These are phyloP conservation scores for Ophiodon elongatus DNA, from an alignment of 2,113 vertebrate genomes.

Conservation along the genomic window DNA sequence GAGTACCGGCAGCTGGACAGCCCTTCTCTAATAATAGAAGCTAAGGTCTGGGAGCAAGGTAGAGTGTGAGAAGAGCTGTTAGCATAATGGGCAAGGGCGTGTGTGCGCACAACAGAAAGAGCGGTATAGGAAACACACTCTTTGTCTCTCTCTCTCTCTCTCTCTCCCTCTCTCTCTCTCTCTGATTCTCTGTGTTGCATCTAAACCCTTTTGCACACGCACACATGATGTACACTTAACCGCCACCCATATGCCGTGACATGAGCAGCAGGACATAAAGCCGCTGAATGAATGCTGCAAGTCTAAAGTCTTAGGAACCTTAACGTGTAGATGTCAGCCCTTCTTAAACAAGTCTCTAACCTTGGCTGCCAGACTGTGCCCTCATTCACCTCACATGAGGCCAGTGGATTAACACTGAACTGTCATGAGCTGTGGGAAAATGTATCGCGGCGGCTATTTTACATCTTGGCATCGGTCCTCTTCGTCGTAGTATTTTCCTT, in stretches of 20 bases:
- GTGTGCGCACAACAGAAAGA: not conserved
- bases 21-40: constrained; percentile 57
- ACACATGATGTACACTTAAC: constrained; percentile 22
- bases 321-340: constrained; percentile 56
- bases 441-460: not conserved
- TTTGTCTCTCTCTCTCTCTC: constrained; percentile 20
- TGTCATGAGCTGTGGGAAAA: not conserved
- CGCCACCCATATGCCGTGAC: constrained; percentile 11
- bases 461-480: not conserved
- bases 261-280: constrained; percentile 49
- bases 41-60: constrained; percentile 45
- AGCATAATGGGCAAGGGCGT: constrained; percentile 45
- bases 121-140: not conserved
- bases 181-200: constrained; percentile 1
- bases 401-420: constrained; percentile 20
- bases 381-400: constrained; percentile 31
- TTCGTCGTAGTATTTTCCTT: not conserved
- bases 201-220: not conserved
- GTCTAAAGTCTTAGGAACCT: constrained; percentile 43
- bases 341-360: constrained; percentile 49
- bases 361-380: constrained; percentile 29
- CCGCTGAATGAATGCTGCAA: constrained; percentile 36
- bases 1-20: constrained; percentile 44
- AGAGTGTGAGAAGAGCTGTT: constrained; percentile 54
- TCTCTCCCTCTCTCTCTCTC: not conserved